Evolutionary conservation across 2,113 vertebrate genomes (phyloP).

Genomic region (Empidonax alnorum): DNA sequence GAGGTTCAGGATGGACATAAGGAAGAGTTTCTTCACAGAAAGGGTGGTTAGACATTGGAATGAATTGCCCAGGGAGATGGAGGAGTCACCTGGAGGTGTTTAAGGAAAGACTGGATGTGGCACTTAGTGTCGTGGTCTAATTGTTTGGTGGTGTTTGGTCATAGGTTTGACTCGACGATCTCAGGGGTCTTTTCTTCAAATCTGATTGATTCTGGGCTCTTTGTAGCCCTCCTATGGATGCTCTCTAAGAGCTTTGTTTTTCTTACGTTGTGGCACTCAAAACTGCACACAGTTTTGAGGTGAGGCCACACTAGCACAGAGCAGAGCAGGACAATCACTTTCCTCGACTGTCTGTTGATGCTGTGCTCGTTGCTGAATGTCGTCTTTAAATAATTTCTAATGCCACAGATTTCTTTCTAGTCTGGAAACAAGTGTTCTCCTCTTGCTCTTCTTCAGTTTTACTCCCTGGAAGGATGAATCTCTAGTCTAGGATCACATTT

Average conservation of each 20-base stretch:
- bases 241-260: background rate
- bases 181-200: background rate
- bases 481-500: background rate
- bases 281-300: background rate
- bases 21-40: background rate
- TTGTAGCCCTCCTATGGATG: background rate
- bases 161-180: fast-evolving
- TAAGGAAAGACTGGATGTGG: background rate
- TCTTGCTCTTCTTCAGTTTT: background rate
- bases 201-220: background rate
- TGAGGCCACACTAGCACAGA: background rate
- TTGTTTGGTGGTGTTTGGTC: background rate
- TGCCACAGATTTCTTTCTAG: background rate
- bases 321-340: background rate
- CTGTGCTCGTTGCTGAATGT: background rate
- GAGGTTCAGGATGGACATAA: background rate
- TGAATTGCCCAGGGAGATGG: background rate
- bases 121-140: background rate
- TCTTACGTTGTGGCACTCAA: background rate
- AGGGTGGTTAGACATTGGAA: background rate
- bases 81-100: background rate
- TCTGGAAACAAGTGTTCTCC: background rate
- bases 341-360: background rate
- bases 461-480: background rate
- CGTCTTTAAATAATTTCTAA: background rate